phyloP scores from a whole-genome alignment of 1,140 invertebrate species.

The Galendromus occidentalis region DNA sequence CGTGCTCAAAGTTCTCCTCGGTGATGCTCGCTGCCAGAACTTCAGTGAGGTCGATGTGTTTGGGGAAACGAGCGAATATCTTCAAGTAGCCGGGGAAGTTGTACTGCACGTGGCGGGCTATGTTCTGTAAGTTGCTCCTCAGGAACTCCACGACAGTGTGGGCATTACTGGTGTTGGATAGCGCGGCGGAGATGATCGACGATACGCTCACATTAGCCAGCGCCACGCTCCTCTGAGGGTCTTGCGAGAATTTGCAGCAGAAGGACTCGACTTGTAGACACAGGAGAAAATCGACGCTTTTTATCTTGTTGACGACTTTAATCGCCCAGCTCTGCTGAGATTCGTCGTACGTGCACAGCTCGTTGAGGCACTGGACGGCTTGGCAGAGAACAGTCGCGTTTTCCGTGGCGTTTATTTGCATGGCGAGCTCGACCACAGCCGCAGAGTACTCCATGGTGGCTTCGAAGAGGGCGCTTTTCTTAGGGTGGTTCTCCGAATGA shows the following conservation, averaged over 20 bases:
- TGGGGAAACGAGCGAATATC: neutral
- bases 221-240: neutral
- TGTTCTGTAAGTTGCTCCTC: neutral
- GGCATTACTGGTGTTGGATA: neutral
- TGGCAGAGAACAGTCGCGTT: neutral
- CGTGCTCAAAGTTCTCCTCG: neutral
- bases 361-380: neutral
- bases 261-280: neutral
- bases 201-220: neutral
- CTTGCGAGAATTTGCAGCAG: neutral
- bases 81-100: neutral
- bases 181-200: neutral
- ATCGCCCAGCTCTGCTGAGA: neutral
- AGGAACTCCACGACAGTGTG: neutral
- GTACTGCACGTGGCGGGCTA: neutral
- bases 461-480: neutral
- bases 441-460: neutral
- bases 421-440: neutral
- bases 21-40: neutral
- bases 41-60: conserved; percentile 2
- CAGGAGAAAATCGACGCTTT: neutral
- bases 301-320: neutral
- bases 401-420: neutral
- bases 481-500: neutral
- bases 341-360: neutral